phyloP scores from a whole-genome alignment of 2,797 vertebrate species.

The Sebastes taczanowskii region DNA sequence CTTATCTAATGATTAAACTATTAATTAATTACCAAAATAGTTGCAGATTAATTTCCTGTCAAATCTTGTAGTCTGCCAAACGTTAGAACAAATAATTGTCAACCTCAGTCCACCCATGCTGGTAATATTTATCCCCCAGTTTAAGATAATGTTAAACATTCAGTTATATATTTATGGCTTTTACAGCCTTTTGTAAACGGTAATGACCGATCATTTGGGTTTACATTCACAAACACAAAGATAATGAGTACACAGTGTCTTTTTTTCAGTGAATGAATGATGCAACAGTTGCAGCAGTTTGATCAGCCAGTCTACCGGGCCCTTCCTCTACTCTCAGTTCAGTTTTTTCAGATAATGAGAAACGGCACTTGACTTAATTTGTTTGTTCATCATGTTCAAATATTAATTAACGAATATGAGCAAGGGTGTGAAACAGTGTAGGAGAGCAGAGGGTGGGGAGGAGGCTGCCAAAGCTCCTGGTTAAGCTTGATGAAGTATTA shows the following conservation, averaged over 20 bases:
- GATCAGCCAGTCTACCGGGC: rapidly evolving
- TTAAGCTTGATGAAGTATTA: not conserved
- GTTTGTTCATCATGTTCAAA: not conserved
- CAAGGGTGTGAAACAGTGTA: not conserved
- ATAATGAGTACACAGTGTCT: not conserved
- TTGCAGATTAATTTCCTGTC: not conserved
- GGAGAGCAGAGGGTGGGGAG: not conserved
- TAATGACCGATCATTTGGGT: not conserved
- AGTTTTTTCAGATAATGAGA: not conserved
- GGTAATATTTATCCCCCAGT: not conserved
- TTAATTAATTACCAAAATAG: not conserved
- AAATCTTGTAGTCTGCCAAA: not conserved
- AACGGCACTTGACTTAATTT: not conserved
- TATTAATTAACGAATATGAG: rapidly evolving
- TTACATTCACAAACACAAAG: not conserved
- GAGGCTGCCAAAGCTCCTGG: not conserved
- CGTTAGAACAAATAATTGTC: not conserved
- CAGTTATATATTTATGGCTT: not conserved
- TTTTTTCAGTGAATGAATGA: not conserved
- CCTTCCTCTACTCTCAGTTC: not conserved
- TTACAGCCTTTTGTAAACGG: not conserved
- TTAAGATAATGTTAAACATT: not conserved
- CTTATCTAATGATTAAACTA: not conserved
- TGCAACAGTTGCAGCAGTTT: not conserved
- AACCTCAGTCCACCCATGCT: not conserved